These are phyloP conservation scores for Coboldia fuscipes DNA, from an alignment of 1,140 invertebrate genomes.

Conservation along the genomic window DNA sequence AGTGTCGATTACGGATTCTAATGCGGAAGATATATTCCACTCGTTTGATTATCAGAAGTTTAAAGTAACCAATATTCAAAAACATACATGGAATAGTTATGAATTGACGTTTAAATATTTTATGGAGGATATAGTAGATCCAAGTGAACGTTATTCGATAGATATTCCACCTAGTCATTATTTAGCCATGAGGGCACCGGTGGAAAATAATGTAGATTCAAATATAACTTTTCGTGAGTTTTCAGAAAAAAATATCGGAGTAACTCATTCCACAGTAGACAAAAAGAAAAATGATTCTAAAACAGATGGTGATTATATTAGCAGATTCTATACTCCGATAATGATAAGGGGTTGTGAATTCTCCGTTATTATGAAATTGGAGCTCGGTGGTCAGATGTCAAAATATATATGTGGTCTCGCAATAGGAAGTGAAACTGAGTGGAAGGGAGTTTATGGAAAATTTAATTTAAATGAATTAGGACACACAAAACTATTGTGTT, in stretches of 20 bases:
- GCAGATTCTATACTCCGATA: slow-evolving; percentile 17
- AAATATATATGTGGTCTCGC: slow-evolving; percentile 5
- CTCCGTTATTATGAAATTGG: slow-evolving; percentile 16
- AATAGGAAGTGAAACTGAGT: slow-evolving; percentile 10
- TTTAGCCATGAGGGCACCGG: slow-evolving; percentile 11
- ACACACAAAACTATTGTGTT: slow-evolving; percentile 8
- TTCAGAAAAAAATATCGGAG: too few species aligned
- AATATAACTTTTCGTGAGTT: too few species aligned
- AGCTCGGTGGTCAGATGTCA: slow-evolving; percentile 12
- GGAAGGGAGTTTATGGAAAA: slow-evolving; percentile 15
- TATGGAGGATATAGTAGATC: too few species aligned
- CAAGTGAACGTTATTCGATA: slow-evolving; percentile 8
- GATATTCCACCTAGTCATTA: slow-evolving; percentile 15
- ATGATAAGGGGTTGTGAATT: slow-evolving; percentile 10
- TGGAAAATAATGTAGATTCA: slow-evolving; percentile 2
- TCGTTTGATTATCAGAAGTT: neutral
- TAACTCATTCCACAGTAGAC: too few species aligned
- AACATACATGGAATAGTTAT: slow-evolving; percentile 5
- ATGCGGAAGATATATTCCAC: neutral
- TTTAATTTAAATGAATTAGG: slow-evolving; percentile 6
- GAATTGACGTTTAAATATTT: too few species aligned
- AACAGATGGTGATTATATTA: neutral
- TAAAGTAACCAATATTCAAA: slow-evolving; percentile 8
- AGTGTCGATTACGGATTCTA: neutral
- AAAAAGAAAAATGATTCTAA: neutral